Evolutionary conservation across 2,113 vertebrate species (phyloP).

Genomic region (Vidua macroura): DNA sequence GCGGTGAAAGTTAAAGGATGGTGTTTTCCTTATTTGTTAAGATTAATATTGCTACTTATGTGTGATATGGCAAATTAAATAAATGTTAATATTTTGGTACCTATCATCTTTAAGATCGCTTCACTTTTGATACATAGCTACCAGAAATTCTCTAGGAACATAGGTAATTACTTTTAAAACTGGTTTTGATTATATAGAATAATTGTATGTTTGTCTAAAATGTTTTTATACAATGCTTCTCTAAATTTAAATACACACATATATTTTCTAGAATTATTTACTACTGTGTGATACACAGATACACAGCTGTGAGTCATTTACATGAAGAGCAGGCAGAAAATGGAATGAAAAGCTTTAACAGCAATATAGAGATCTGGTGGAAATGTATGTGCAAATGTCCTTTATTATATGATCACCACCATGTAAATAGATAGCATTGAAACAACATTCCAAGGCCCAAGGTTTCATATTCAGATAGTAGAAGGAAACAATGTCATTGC

Average conservation of each 20-base stretch:
- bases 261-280: slow-evolving; percentile 32
- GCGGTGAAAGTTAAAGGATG: neutral
- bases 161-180: neutral
- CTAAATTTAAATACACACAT: neutral
- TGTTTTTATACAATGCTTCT: neutral
- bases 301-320: slow-evolving; percentile 39
- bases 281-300: neutral
- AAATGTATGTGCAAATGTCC: neutral
- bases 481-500: neutral
- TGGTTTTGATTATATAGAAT: neutral
- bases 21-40: neutral
- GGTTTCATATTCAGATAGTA: neutral
- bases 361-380: neutral
- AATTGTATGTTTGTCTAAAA: slow-evolving; percentile 15
- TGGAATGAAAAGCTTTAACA: neutral
- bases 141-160: neutral
- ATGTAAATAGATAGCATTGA: neutral
- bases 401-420: neutral
- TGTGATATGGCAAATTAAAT: neutral
- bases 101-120: neutral
- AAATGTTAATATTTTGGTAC: neutral
- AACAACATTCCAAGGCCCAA: neutral
- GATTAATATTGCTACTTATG: neutral
- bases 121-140: neutral
- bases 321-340: neutral